Conservation (phyloP, 2,888 invertebrate species). For the Lithosia quadra region DNA sequence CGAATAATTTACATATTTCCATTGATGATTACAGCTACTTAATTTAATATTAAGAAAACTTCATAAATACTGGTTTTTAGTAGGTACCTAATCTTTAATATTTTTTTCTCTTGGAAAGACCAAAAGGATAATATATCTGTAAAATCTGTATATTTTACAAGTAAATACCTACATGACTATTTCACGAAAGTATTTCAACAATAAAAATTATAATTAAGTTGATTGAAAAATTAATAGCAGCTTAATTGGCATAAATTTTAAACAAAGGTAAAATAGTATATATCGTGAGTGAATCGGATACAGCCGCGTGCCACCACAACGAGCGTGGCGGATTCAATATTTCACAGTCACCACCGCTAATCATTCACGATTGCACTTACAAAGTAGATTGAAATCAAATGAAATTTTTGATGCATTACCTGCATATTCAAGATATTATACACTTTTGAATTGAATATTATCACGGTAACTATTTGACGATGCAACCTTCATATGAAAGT, state of each 20-base stretch:
- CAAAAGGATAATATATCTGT: not conserved
- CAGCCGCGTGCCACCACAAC: slow-evolving; percentile 72
- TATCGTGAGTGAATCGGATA: slow-evolving; percentile 64
- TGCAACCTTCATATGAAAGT: not conserved
- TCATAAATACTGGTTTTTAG: not conserved
- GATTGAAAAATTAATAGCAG: slow-evolving; percentile 29
- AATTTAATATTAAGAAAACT: not conserved
- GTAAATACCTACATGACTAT: not conserved
- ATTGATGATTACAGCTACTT: not conserved
- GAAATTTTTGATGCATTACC: slow-evolving; percentile 45
- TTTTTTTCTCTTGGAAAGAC: not conserved
- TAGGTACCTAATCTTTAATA: no score
- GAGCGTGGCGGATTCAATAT: slow-evolving; percentile 79
- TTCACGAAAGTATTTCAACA: not conserved
- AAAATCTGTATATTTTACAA: not conserved
- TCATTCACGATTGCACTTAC: slow-evolving; percentile 76
- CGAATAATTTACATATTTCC: not conserved
- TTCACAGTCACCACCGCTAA: slow-evolving; percentile 81
- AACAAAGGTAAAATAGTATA: slow-evolving; percentile 54
- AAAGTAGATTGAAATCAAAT: slow-evolving; percentile 73
- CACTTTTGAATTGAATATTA: slow-evolving; percentile 25
- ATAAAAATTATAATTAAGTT: slow-evolving; percentile 11
- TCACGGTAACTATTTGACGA: slow-evolving; percentile 5
- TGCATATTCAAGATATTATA: slow-evolving; percentile 34
- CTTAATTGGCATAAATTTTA: slow-evolving; percentile 42